A percentile compares a stretch with the other conserved stretches of the same genome.
These are phyloP conservation scores for Lapara coniferarum DNA, from an alignment of 2,888 invertebrate species.

Conservation along the genomic window DNA sequence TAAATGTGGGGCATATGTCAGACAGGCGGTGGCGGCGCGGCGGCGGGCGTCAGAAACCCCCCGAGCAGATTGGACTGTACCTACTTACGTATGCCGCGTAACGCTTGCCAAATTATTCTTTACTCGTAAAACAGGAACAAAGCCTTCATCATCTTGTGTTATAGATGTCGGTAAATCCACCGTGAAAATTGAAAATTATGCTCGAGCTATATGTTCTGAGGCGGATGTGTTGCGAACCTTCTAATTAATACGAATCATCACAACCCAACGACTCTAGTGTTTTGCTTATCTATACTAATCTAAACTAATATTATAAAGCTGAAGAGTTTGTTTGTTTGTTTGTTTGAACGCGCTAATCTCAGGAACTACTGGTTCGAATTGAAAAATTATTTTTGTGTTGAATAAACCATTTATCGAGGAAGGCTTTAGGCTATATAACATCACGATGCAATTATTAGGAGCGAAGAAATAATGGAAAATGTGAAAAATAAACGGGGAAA, in stretches of 20 bases:
- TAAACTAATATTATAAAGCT: too few relatives aligned
- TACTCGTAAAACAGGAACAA: constrained; percentile 55
- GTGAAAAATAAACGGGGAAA: too few relatives aligned
- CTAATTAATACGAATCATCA: constrained; percentile 25
- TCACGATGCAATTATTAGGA: too few relatives aligned
- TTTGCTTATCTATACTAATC: constrained; percentile 8
- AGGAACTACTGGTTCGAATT: too few relatives aligned
- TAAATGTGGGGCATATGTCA: constrained; percentile 74
- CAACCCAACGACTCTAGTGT: background rate
- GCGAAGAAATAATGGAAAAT: too few relatives aligned
- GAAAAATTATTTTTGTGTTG: too few relatives aligned
- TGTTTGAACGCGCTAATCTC: too few relatives aligned
- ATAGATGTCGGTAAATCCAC: constrained; percentile 52
- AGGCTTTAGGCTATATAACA: too few relatives aligned
- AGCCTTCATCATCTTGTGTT: constrained; percentile 52
- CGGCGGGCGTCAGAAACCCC: constrained; percentile 51
- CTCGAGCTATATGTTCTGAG: constrained; percentile 30
- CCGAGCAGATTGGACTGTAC: constrained; percentile 55
- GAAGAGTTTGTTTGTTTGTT: too few relatives aligned
- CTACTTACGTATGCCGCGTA: constrained; percentile 44
- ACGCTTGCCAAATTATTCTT: constrained; percentile 61
- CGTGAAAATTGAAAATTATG: constrained; percentile 55
- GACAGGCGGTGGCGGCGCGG: constrained; percentile 49
- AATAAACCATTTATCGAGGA: too few relatives aligned
- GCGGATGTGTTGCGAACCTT: constrained; percentile 31